Evolutionary conservation across 1,140 invertebrate species (phyloP).

Genomic region (Cyclina sinensis): DNA sequence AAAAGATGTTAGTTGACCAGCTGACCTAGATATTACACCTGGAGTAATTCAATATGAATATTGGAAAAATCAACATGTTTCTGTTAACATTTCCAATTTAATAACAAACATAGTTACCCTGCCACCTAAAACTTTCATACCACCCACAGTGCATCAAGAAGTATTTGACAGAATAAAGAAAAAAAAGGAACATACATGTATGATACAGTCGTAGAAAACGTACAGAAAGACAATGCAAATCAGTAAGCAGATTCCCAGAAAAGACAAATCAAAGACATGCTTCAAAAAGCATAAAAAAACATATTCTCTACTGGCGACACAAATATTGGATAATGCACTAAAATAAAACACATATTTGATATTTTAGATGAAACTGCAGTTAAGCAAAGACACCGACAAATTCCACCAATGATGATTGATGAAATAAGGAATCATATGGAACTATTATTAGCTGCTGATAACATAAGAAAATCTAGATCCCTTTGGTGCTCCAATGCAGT

Average conservation of each 20-base stretch:
- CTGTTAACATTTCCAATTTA: constrained; percentile 6
- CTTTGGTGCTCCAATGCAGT: constrained; percentile 52
- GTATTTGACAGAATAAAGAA: not conserved
- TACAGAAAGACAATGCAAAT: constrained; percentile 10
- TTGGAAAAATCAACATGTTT: not conserved
- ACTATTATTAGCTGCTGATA: constrained; percentile 28
- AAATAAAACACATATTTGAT: constrained; percentile 31
- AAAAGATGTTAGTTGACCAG: not conserved
- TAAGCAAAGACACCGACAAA: constrained; percentile 37
- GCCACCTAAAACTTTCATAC: not conserved
- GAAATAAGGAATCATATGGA: constrained; percentile 40
- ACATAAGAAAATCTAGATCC: constrained; percentile 34
- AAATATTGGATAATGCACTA: constrained; percentile 17
- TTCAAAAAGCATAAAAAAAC: constrained; percentile 12
- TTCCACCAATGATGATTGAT: constrained; percentile 38
- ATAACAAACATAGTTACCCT: constrained; percentile 31
- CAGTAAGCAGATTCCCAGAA: not conserved
- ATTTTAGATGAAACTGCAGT: constrained; percentile 47
- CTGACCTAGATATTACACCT: not conserved
- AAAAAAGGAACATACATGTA: not conserved
- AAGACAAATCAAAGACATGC: not conserved
- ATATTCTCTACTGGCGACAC: constrained; percentile 26
- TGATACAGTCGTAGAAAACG: not conserved
- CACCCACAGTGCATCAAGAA: not conserved
- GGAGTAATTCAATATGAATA: constrained; percentile 13